Evolutionary conservation across 2,888 invertebrate species (phyloP).

Genomic region (Oscheius sp.): DNA sequence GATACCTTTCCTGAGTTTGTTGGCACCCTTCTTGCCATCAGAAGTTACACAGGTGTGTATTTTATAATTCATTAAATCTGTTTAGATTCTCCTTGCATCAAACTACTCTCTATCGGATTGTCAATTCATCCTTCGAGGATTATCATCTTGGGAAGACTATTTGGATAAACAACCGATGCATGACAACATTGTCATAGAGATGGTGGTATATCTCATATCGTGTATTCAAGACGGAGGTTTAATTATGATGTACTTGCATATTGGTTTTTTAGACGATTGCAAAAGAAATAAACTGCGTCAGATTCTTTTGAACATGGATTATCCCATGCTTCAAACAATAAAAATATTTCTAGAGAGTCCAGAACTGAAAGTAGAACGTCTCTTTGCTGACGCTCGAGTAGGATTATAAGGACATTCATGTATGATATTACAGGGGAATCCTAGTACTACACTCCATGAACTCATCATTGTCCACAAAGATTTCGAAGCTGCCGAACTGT

Average conservation of each 20-base stretch:
- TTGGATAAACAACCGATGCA: not conserved
- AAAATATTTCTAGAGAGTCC: not conserved
- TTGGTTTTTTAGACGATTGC: not conserved
- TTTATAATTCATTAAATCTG: not conserved
- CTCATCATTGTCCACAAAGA: not conserved
- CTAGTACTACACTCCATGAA: not conserved
- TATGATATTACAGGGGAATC: not conserved
- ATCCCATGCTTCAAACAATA: not conserved
- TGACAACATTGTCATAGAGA: not conserved
- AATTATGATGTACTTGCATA: not conserved
- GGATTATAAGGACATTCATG: not conserved
- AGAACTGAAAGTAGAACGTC: not conserved
- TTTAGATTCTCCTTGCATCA: not conserved
- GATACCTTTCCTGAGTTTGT: conserved; percentile 1
- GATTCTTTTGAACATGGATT: not conserved
- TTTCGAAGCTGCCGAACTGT: not conserved
- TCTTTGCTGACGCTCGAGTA: not conserved
- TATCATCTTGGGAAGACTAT: conserved; percentile 6
- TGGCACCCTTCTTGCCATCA: not conserved
- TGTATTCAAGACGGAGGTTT: not conserved
- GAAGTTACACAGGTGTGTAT: not conserved
- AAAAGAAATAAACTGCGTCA: not conserved
- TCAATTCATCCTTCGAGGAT: not conserved
- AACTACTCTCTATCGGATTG: not conserved
- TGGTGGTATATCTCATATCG: not conserved